A percentile compares a stretch with the other conserved stretches of the same genome.
These are phyloP conservation scores for Hirtodrosophila trivittata DNA, from an alignment of 2,888 invertebrate genomes.

Conservation along the genomic window DNA sequence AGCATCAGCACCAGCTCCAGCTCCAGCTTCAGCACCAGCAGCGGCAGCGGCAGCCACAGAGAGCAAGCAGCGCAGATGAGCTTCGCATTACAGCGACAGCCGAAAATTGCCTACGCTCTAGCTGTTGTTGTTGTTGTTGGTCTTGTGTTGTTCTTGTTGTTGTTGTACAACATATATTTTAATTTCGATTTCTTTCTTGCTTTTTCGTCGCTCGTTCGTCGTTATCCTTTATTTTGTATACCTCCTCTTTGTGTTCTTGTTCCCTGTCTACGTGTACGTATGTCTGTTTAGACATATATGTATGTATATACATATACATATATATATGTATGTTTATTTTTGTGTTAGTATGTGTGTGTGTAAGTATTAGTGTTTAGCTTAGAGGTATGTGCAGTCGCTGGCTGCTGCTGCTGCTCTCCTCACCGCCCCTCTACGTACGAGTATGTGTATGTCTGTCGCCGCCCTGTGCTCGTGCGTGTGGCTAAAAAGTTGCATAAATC, in stretches of 20 bases:
- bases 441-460: slow-evolving; percentile 48
- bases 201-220: slow-evolving; percentile 58
- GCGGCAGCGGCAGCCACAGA: slow-evolving; percentile 34
- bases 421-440: background rate
- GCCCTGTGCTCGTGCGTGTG: slow-evolving; percentile 51
- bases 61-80: slow-evolving; percentile 60
- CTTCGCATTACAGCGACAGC: slow-evolving; percentile 74
- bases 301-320: slow-evolving; percentile 17
- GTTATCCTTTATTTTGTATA: slow-evolving; percentile 72
- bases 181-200: slow-evolving; percentile 77
- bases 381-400: slow-evolving; percentile 64
- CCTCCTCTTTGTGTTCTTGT: slow-evolving; percentile 33
- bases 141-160: slow-evolving; percentile 36
- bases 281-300: slow-evolving; percentile 20
- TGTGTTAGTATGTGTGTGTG: slow-evolving; percentile 23
- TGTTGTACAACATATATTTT: slow-evolving; percentile 67
- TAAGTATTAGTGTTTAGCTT: slow-evolving; percentile 36
- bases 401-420: slow-evolving; percentile 6
- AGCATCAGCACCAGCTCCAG: slow-evolving; percentile 10
- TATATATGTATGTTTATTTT: slow-evolving; percentile 13
- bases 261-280: slow-evolving; percentile 8
- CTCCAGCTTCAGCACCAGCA: slow-evolving; percentile 16
- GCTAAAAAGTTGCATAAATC: slow-evolving; percentile 81
- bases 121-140: slow-evolving; percentile 7
- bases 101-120: slow-evolving; percentile 58